These are phyloP conservation scores for Salvelinus alpinus DNA, from an alignment of 2,113 vertebrate genomes.

Conservation along the genomic window DNA sequence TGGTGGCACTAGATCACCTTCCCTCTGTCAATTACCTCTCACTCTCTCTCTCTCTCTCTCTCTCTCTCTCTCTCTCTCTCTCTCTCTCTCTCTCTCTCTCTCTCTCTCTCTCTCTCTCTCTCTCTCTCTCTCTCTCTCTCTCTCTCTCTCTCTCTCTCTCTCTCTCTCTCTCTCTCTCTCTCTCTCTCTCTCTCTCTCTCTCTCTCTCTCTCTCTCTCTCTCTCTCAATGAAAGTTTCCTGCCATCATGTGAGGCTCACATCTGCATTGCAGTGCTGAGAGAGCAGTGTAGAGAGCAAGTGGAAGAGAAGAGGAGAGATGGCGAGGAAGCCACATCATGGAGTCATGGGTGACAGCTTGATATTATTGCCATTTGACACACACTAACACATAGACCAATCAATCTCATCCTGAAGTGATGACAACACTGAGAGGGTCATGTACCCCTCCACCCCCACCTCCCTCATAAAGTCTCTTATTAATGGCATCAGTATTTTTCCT, in stretches of 20 bases:
- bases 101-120: no score
- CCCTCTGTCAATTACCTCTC: constrained; percentile 2
- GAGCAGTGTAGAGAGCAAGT: no score
- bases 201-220: constrained; percentile 5
- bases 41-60: no score
- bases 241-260: constrained; percentile 53
- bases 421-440: constrained; percentile 5
- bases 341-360: constrained; percentile 43
- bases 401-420: no score
- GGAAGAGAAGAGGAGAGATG: not conserved
- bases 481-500: constrained; percentile 74
- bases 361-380: constrained; percentile 41
- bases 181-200: no score
- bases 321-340: constrained; percentile 31
- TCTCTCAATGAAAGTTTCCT: constrained; percentile 18
- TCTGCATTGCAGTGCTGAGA: constrained; percentile 63
- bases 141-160: constrained; percentile 4
- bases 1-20: constrained; percentile 2
- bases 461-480: constrained; percentile 49
- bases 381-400: no score
- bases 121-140: no score
- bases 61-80: not conserved
- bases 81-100: not conserved
- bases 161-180: not conserved
- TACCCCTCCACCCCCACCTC: not conserved